A percentile compares a stretch with the other conserved stretches of the same genome.
phyloP scores from a whole-genome alignment of 2,888 invertebrate species.

The Schizaphis graminum region DNA sequence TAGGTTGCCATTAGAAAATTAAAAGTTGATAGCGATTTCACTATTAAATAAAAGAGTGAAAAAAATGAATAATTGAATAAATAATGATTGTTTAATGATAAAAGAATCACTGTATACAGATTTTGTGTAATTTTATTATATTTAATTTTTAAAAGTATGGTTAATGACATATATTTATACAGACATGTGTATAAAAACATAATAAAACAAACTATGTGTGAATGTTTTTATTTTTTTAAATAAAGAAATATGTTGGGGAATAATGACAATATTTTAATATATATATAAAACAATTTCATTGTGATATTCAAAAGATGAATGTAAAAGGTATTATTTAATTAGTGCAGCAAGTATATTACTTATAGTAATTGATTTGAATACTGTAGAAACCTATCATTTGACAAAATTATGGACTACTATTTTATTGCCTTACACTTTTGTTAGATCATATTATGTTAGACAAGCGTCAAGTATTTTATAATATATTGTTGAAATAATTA shows the following conservation, averaged over 20 bases:
- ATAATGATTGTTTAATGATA: too few species aligned
- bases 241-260: neutral
- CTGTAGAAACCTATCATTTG: neutral
- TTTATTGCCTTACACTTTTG: neutral
- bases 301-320: neutral
- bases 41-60: too few species aligned
- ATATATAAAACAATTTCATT: neutral
- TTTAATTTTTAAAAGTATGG: neutral
- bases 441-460: neutral
- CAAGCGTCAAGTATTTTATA: neutral
- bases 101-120: neutral
- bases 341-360: neutral
- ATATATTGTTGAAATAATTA: neutral
- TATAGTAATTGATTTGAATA: neutral
- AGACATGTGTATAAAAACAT: too few species aligned
- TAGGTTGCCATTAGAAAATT: too few species aligned
- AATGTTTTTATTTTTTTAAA: neutral
- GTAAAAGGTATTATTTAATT: neutral
- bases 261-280: too few species aligned
- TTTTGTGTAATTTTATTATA: neutral
- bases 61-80: too few species aligned
- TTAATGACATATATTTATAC: neutral
- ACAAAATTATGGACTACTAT: neutral
- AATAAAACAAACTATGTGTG: neutral
- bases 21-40: too few species aligned